phyloP scores from a whole-genome alignment of 2,797 vertebrate genomes.

The Tapirus indicus region DNA sequence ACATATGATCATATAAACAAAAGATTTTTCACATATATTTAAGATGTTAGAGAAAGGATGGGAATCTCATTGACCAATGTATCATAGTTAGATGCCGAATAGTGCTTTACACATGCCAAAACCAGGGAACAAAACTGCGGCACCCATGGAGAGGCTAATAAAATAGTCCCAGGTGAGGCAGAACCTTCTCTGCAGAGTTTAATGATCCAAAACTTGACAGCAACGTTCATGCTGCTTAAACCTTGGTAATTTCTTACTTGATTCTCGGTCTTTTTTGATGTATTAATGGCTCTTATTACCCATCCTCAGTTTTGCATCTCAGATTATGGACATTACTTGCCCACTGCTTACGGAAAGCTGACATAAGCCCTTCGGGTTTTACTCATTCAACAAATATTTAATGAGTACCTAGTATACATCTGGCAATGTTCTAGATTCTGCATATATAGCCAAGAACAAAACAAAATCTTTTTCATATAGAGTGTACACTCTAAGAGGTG shows the following conservation, averaged over 20 bases:
- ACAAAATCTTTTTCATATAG: neutral
- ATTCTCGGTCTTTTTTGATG: neutral
- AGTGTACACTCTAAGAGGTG: neutral
- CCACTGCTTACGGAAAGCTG: neutral
- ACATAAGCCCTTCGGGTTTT: neutral
- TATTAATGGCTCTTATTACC: neutral
- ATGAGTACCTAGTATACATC: neutral
- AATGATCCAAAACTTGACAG: slow-evolving; percentile 16
- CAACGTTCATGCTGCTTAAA: neutral
- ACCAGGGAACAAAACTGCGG: neutral
- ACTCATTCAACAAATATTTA: neutral
- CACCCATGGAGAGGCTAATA: neutral
- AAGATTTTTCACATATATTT: neutral
- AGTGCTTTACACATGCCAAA: slow-evolving; percentile 22
- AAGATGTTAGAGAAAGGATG: neutral
- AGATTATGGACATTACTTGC: neutral
- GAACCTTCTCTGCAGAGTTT: slow-evolving; percentile 36
- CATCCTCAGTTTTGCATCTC: neutral
- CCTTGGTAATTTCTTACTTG: slow-evolving; percentile 26
- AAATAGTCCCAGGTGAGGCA: neutral
- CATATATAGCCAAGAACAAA: neutral
- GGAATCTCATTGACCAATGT: neutral
- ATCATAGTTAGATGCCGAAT: neutral
- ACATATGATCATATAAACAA: neutral
- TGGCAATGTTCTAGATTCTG: neutral